Conservation (phyloP, 2,888 invertebrate species). For the Oscheius myriophilus region DNA sequence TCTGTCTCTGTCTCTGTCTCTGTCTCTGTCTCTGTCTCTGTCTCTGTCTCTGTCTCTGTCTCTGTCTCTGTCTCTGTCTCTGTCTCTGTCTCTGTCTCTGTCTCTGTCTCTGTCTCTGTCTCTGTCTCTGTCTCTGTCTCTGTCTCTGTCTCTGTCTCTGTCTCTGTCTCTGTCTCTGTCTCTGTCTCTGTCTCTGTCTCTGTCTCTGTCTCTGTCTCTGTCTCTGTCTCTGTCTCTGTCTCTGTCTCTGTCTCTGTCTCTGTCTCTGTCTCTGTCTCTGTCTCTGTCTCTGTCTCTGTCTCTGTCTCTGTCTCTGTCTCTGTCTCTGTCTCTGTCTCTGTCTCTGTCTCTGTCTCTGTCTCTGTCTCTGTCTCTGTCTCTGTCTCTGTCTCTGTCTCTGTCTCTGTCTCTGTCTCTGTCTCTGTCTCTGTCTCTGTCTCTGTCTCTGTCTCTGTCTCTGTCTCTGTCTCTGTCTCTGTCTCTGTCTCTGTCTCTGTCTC, state of each 20-base stretch:
- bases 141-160: not conserved
- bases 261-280: no score
- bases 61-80: not conserved
- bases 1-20: no score
- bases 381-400: no score
- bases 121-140: not conserved
- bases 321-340: no score
- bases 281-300: not conserved
- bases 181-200: not conserved
- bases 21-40: not conserved
- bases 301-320: not conserved
- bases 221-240: no score
- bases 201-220: no score
- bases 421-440: no score
- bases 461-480: not conserved
- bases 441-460: not conserved
- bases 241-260: not conserved
- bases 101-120: no score
- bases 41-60: no score
- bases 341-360: not conserved
- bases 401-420: not conserved
- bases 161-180: no score
- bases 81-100: not conserved
- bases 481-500: no score
- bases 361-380: no score